Evolutionary conservation across 2,888 invertebrate species (phyloP), one percentile per base, ranked within the genome.

Genomic region (Conchocele bisecta): DNA sequence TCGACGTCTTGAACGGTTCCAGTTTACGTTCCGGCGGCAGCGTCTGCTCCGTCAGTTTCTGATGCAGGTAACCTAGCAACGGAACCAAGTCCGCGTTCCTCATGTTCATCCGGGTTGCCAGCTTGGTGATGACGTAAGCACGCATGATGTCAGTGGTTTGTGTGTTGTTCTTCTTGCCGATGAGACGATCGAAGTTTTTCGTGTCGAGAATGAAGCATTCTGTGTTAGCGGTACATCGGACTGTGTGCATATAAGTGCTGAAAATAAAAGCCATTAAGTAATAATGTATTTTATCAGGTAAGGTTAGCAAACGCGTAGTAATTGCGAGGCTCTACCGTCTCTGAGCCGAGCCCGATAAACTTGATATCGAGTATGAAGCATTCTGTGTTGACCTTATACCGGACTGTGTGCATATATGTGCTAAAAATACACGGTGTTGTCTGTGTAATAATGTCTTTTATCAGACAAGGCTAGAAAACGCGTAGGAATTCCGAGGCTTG

Each of bases 111-210:
- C 88, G 73, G 15, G 81, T 84, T 22, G 78, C 63, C 4, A 89
- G 73, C 54, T 88, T 88, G n/a, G 80, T 64, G 58, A 81, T 80
- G 11, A 86, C 83, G 54, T 82, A 75, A 28, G 77, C 74, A 39
- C 83, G 78, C 70, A 89, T 85, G 17, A 83, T 48, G 28, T 87
- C 81, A 44, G 85, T 68, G 5, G 86, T 86, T 9, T 75, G 57
- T 1, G 82, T 75, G 65, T 87, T 86, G 65, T 87, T 87, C 56
- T 84, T 82, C 35, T 82, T 82, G 11, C 85, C 79, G 28, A 89
- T 79, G 0, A 91, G 66, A 17, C 91, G 73, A 46, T 90, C 90
- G 61, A 86, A 86, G 67, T 89, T 91, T 67, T 89, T 89, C 37
- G 85, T 75, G 48, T 88, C 88, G n/a, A 91, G 83, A 20, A 86